Conservation (phyloP, 1,140 invertebrate genomes). For the Halesus radiatus region DNA sequence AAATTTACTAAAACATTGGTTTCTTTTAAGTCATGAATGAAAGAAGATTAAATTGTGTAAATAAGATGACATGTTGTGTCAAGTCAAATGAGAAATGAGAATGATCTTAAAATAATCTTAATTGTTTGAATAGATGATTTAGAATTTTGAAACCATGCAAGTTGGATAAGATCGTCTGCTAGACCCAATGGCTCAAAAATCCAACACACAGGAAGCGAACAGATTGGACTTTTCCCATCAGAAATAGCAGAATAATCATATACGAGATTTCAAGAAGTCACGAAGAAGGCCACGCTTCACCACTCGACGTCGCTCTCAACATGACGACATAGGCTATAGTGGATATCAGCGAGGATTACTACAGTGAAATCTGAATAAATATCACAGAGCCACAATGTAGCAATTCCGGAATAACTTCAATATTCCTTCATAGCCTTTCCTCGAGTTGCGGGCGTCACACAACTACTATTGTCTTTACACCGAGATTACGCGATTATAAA, state of each 20-base stretch:
- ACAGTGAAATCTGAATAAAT: constrained; percentile 49
- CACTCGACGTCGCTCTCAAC: neutral
- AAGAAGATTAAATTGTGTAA: too few relatives aligned
- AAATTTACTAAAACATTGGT: too few relatives aligned
- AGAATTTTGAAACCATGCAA: constrained; percentile 27
- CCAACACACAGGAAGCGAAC: constrained; percentile 47
- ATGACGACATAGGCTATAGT: neutral
- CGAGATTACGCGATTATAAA: neutral
- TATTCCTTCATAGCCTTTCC: constrained; percentile 23
- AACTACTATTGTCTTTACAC: too few relatives aligned
- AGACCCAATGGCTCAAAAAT: constrained; percentile 55
- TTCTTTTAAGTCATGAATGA: too few relatives aligned
- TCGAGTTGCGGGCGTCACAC: constrained; percentile 9
- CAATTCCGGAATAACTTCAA: constrained; percentile 41
- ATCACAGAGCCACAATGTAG: constrained; percentile 51
- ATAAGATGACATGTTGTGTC: too few relatives aligned
- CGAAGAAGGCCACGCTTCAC: neutral
- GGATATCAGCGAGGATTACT: constrained; percentile 32
- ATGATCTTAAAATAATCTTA: neutral
- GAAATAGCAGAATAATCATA: constrained; percentile 54
- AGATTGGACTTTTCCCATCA: constrained; percentile 57
- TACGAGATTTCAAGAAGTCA: neutral
- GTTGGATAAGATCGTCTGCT: constrained; percentile 53
- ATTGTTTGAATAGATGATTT: constrained; percentile 3
- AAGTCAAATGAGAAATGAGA: too few relatives aligned